Conservation (phyloP, 2,797 vertebrate species). For the Anableps anableps region DNA sequence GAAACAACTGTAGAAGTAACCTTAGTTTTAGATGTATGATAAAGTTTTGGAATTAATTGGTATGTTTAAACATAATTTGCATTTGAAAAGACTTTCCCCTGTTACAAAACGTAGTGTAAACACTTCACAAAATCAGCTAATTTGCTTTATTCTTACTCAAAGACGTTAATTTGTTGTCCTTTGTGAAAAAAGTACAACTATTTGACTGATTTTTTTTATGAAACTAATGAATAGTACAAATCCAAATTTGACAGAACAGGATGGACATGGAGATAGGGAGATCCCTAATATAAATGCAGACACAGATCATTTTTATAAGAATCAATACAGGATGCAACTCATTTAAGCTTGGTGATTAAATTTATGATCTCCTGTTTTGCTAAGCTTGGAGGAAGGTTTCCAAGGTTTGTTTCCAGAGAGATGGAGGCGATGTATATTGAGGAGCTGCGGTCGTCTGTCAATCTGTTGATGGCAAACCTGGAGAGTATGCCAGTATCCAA, state of each 20-base stretch:
- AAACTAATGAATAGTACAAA: neutral
- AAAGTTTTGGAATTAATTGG: neutral
- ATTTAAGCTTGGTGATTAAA: neutral
- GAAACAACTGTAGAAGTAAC: neutral
- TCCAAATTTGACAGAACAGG: neutral
- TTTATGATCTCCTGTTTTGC: slow-evolving; percentile 25
- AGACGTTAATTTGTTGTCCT: neutral
- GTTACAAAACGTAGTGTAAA: neutral
- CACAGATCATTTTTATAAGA: neutral
- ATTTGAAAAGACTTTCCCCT: neutral
- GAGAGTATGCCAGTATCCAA: slow-evolving; percentile 99
- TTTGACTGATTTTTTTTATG: neutral
- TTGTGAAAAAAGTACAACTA: neutral
- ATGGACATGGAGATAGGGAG: neutral
- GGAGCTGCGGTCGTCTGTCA: slow-evolving; percentile 96
- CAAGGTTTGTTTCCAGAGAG: slow-evolving; percentile 93
- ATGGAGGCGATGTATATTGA: slow-evolving; percentile 99
- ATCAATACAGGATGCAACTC: neutral
- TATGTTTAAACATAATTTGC: neutral
- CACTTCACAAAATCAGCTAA: neutral
- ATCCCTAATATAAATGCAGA: neutral
- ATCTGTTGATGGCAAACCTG: slow-evolving; percentile 97
- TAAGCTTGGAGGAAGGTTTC: slow-evolving; percentile 91
- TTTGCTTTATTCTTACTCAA: neutral
- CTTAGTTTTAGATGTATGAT: neutral